Percentiles rank a stretch among this genome's conserved stretches.
phyloP scores from a whole-genome alignment of 1,140 invertebrate species.

The Saxidomus purpurata region DNA sequence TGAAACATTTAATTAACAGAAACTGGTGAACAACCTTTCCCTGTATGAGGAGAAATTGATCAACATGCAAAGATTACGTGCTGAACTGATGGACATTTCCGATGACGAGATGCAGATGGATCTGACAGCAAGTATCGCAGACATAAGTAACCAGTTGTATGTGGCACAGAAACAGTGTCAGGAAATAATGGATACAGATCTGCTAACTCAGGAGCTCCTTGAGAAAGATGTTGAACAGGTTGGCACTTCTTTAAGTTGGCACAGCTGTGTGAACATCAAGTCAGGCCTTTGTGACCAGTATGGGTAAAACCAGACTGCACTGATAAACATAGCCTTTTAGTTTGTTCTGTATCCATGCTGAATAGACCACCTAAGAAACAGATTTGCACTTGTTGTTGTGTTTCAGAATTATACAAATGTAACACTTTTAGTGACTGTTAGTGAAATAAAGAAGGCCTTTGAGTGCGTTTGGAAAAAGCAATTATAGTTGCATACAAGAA shows the following conservation, averaged over 20 bases:
- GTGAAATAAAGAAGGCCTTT: no score
- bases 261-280: no score
- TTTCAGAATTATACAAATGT: no score
- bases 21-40: constrained; percentile 83
- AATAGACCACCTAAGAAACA: no score
- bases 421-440: no score
- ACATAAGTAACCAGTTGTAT: constrained; percentile 92
- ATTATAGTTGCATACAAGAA: no score
- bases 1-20: constrained; percentile 72
- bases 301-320: no score
- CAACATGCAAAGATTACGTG: constrained; percentile 89
- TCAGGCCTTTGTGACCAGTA: no score
- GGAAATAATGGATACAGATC: constrained; percentile 90
- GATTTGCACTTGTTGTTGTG: no score
- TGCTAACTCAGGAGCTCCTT: constrained; percentile 61
- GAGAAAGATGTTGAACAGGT: constrained; percentile 60
- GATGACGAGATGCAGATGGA: constrained; percentile 88
- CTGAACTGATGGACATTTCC: constrained; percentile 90
- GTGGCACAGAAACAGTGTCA: constrained; percentile 93
- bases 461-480: no score
- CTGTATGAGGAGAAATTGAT: constrained; percentile 91
- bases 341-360: no score
- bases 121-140: constrained; percentile 85
- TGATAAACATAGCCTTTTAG: no score
- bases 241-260: not conserved